Base-by-base conservation (phyloP, 2,797 vertebrate species). In the Sciurus vulgaris region DNA sequence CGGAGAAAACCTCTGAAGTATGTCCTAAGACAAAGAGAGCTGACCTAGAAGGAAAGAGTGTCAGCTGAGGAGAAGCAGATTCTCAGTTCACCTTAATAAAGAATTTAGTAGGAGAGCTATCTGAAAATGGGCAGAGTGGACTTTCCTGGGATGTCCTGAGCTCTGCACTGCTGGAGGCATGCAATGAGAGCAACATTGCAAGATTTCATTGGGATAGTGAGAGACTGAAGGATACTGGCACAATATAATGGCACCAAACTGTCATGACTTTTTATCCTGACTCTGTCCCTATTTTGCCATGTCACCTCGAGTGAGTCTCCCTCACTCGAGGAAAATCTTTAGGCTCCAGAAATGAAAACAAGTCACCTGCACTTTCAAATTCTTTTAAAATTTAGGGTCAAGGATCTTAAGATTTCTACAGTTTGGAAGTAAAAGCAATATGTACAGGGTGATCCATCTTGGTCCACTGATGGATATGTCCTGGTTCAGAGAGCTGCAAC, bases 361-460 rank as follows among this genome's bases (percentile, higher is more conserved):
- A 86, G n/a, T 51, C 59, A 77, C 8, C 67, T 93, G 15, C 5
- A 70, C 49, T 76, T 96, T 70, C 47, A 84, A 86, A 89, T 59
- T 44, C 24, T 67, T 87, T 96, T 51, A 76, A 90, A 95, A n/a
- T 15, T 38, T 63, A 89, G 24, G 7, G n/a, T 83, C 73, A 72
- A 70, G 9, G 24, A 59, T 83, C 18, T 91, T 78, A 74, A 78
- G 30, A 49, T 76, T 24, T 35, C 28, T 89, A 30, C 35, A 56
- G 47, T 86, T 95, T 69, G 82, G 24, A 92, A 69, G 85, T 72
- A 85, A 90, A 90, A 67, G 41, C 56, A n/a, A 30, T 63, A 56
- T 65, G 28, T 67, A 6, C 22, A 26, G 8, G 1, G 38, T 26
- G 41, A 94, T 20, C 22, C 3, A 15, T 33, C 49, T 84, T 76